Base-by-base conservation (phyloP, 2,113 vertebrate genomes). In the Albula glossodonta region DNA sequence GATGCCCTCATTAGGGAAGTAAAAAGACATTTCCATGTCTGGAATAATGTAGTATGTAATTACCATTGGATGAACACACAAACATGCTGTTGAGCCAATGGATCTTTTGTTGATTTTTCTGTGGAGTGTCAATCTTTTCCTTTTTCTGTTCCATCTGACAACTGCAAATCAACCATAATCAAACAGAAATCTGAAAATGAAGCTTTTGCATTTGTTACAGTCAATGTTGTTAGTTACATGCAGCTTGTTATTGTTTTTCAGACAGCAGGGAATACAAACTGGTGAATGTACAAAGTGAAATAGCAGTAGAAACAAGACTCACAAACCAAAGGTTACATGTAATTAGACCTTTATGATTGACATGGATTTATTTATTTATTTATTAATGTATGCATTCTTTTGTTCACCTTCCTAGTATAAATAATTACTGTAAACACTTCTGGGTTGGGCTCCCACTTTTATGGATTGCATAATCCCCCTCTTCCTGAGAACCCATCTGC, bases 151-250 rank as follows among this genome's bases (percentile, higher is more conserved):
- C 15, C 2, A 12, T 57, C 80, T 56, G 53, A 15, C 13, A 66
- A 52, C 80, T 80, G 41, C 51, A 19, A 25, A 49, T n/a, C 5
- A 10, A 49, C 22, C 41, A 85, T 84, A 89, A 88, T 90, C 90
- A 90, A 90, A 90, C 88, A 83, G 13, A 84, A 85, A 88, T 90
- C 85, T 87, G 60, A 81, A 50, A n/a, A 90, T 74, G 84, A 91
- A 31, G 70, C 52, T 51, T 77, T 49, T 52, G 49, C n/a, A 41
- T 53, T 13, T 17, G 5, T 70, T 19, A 7, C 53, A 56, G 7
- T 9, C 53, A 56, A 10, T 79, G 6, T 49, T 78, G 77, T 49
- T 48, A 2, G 25, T 78, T 10, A 15, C 77, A 17, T 15, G 5
- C 5, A 31, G n/a, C 11, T 79, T 50, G 41, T 48, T 50, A 41